Percentiles rank a stretch among this genome's conserved stretches.
Conservation (phyloP, 2,113 vertebrate genomes). For the Sphaerodactylus townsendi region DNA sequence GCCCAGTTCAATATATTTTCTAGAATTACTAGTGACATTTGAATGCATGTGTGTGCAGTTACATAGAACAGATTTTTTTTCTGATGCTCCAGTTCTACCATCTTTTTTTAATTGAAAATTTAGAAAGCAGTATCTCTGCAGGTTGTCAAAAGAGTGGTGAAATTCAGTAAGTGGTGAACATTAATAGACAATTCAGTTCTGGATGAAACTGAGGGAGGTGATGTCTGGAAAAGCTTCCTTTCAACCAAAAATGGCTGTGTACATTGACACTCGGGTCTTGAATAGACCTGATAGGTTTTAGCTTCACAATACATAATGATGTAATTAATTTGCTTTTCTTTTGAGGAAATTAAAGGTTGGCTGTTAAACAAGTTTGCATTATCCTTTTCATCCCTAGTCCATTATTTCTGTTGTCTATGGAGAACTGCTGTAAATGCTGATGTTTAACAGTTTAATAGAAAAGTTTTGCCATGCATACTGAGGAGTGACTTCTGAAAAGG, state of each 20-base stretch:
- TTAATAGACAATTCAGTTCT: neutral
- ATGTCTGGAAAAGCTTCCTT: neutral
- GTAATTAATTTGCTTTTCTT: constrained; percentile 17
- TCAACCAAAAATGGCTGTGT: neutral
- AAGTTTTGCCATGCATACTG: constrained; percentile 41
- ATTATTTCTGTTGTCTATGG: constrained; percentile 12
- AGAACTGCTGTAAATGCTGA: constrained; percentile 5
- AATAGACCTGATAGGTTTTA: neutral
- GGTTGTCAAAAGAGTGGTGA: neutral
- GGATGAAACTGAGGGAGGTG: neutral
- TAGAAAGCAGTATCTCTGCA: neutral
- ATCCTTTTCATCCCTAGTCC: constrained; percentile 21
- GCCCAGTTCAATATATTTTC: neutral
- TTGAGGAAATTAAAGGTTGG: neutral
- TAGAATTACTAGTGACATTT: too few relatives aligned
- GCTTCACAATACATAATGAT: constrained; percentile 9
- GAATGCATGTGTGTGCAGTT: neutral
- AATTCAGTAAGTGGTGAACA: neutral
- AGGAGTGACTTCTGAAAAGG: constrained; percentile 41
- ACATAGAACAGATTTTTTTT: neutral
- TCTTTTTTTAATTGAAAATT: neutral
- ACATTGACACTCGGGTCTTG: neutral
- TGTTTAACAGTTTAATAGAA: constrained; percentile 40
- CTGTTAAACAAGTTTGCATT: constrained; percentile 16
- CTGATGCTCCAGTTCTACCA: too few relatives aligned